A percentile compares a stretch with the other conserved stretches of the same genome.
These are phyloP conservation scores for Euproctis similis DNA, from an alignment of 2,888 invertebrate genomes.

Conservation along the genomic window DNA sequence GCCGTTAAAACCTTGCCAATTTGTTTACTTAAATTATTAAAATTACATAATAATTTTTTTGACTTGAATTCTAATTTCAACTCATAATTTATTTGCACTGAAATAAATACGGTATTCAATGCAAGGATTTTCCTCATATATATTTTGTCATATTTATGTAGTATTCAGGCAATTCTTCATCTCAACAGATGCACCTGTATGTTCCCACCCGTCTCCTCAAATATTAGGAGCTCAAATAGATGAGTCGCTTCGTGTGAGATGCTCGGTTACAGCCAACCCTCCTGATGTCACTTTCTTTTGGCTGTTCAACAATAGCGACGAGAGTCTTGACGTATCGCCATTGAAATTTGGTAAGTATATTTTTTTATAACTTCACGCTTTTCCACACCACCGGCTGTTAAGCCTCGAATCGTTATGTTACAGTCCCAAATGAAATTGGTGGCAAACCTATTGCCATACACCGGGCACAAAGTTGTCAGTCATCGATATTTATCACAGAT, in stretches of 20 bases:
- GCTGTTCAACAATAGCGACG: constrained; percentile 94
- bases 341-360: constrained; percentile 64
- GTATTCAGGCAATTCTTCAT: not conserved
- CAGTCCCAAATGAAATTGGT: no score
- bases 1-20: no score
- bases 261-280: constrained; percentile 92
- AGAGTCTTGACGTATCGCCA: constrained; percentile 87
- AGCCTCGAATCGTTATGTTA: no score
- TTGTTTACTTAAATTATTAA: no score
- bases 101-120: no score
- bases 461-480: no score
- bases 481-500: no score
- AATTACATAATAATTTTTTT: constrained; percentile 16
- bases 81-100: constrained; percentile 9
- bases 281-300: constrained; percentile 89
- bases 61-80: constrained; percentile 14
- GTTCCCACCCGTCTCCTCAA: constrained; percentile 81
- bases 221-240: constrained; percentile 90
- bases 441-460: no score
- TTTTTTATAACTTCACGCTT: no score
- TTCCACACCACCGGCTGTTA: no score
- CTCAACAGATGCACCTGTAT: constrained; percentile 87
- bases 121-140: no score
- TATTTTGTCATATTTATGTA: no score
- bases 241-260: constrained; percentile 86